Base-by-base conservation (phyloP, 92 coral and sea anemone species). In the Porites cylindrica region DNA sequence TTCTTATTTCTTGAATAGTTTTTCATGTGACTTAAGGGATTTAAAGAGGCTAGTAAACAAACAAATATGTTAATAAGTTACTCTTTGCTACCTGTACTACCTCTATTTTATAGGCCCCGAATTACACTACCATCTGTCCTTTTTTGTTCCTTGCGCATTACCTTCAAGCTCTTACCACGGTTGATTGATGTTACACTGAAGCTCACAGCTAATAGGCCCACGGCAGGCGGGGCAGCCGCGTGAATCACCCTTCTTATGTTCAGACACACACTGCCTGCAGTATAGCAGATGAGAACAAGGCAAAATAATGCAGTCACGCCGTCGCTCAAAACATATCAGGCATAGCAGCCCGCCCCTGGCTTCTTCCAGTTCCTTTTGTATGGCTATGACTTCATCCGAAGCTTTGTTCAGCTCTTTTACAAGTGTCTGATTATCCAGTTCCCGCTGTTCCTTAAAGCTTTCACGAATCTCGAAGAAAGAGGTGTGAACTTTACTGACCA, bases 221-320 rank as follows among this genome's bases (percentile, higher is more conserved):
- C 96, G 91, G 76, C 96, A 93, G 14, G 93, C 54, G 1, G 96
- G 93, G 67, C 96, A 93, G 65, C 91, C 85, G 77, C 24, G 24
- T 23, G 78, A 65, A 32, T 82, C 66, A 50, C 89, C 88, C 23
- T 72, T 77, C 10, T 60, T 90, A 16, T 82, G 84, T 70, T 91
- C 77, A 11, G 84, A 64, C 67, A 93, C 84, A 75, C 96, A 93
- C 0, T 14, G 56, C 18, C 93, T 90, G 70, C 96, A 93, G 78
- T 90, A 93, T 38, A 93, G 79, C 89, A 93, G 51, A 51, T 93
- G 96, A 14, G 93, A 82, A 19, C 96, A 93, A 0, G 96, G 96
- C 93, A 93, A 82, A 50, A 93, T 75, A 18, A 93, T 90, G 62
- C 96, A 93, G 76, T 93, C 93, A 24, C 93, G 91, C 20, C 69